phyloP scores from a whole-genome alignment of 2,888 invertebrate species.

The Chrysolina haemoptera region DNA sequence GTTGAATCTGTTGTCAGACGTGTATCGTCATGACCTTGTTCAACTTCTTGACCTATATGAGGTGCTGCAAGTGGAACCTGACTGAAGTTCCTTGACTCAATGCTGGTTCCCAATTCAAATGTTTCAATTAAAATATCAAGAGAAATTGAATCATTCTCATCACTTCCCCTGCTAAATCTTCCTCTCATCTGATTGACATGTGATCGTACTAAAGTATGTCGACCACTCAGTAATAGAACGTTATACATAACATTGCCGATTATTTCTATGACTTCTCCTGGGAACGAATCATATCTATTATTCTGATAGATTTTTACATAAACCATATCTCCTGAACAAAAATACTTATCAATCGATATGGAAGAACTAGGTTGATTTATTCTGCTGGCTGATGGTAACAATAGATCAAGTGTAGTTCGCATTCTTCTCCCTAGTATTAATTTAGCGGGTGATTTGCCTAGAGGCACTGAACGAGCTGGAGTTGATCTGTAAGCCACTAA shows the following conservation, averaged over 20 bases:
- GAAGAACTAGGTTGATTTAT: no score
- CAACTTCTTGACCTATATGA: no score
- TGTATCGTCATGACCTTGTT: no score
- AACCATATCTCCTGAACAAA: neutral
- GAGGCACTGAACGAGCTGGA: neutral
- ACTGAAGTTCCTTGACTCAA: neutral
- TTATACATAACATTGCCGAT: slow-evolving; percentile 4
- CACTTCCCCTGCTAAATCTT: neutral
- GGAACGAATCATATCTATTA: neutral
- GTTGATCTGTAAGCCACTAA: neutral
- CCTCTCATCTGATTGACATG: neutral
- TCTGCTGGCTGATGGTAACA: no score
- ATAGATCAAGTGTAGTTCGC: neutral
- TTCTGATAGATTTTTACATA: neutral
- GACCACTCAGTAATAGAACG: neutral
- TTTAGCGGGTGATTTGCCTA: neutral
- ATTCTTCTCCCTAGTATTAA: no score
- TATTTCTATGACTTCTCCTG: slow-evolving; percentile 1
- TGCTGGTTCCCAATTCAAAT: neutral
- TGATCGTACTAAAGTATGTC: neutral
- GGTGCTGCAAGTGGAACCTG: no score
- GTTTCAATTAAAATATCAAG: neutral
- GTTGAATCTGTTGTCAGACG: no score
- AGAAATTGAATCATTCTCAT: neutral
- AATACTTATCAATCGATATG: neutral